These are phyloP conservation scores for Paraplagusia blochii DNA, from an alignment of 2,113 vertebrate genomes.

Conservation along the genomic window DNA sequence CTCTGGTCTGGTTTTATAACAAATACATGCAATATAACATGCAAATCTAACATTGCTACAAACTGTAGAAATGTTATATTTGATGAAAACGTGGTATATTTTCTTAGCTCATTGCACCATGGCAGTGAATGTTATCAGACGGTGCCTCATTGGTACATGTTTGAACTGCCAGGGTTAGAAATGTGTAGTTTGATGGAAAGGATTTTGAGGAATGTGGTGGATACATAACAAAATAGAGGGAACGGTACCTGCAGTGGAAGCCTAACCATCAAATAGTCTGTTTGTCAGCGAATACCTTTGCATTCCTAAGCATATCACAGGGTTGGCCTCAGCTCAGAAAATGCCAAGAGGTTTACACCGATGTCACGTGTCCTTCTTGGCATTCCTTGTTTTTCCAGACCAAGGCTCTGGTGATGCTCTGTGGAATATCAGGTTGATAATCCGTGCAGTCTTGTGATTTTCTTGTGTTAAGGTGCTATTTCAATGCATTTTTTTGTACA, in stretches of 20 bases:
- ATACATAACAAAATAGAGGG: neutral
- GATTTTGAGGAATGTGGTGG: conserved; percentile 1
- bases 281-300: conserved; percentile 23
- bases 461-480: neutral
- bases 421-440: neutral
- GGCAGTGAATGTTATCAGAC: no score
- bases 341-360: conserved; percentile 31
- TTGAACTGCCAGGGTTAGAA: no score
- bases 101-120: no score
- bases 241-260: neutral
- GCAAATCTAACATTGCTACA: no score
- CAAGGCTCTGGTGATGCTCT: neutral
- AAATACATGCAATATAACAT: no score
- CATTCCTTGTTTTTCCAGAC: conserved; percentile 57
- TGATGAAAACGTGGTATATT: no score
- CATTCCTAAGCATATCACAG: conserved; percentile 39
- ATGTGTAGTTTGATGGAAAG: neutral
- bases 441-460: no score
- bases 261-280: conserved; percentile 16
- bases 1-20: no score
- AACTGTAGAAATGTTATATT: no score
- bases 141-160: no score
- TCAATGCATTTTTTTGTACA: conserved; percentile 12
- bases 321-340: conserved; percentile 29
- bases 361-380: conserved; percentile 22